Evolutionary conservation across 2,888 invertebrate genomes (phyloP).

Genomic region (Spilarctia lutea): DNA sequence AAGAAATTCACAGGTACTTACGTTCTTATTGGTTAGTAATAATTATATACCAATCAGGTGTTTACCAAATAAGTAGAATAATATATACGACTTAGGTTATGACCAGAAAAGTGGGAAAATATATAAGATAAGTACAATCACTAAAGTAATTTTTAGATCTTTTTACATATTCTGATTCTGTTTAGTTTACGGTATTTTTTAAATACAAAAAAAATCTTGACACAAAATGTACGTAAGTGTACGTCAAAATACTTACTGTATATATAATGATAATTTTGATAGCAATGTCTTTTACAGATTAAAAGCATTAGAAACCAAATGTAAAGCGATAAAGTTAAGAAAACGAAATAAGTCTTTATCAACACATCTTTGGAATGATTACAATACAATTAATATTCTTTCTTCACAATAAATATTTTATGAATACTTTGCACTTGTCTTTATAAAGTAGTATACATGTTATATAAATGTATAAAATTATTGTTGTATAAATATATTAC

Average conservation of each 20-base stretch:
- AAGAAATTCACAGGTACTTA: not conserved
- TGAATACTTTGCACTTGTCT: slow-evolving; percentile 44
- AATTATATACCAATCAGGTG: not conserved
- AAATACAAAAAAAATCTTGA: not conserved
- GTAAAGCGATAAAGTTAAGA: slow-evolving; percentile 25
- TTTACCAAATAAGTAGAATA: not conserved
- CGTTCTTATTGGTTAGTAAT: not conserved
- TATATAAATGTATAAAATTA: slow-evolving; percentile 48
- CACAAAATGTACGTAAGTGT: not conserved
- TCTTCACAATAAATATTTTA: slow-evolving; percentile 33
- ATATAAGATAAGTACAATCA: not conserved
- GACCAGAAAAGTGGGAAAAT: slow-evolving; percentile 41
- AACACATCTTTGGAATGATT: slow-evolving; percentile 82
- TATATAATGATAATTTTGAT: not conserved
- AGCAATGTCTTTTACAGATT: not conserved
- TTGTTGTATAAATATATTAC: slow-evolving; percentile 37
- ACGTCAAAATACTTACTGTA: not conserved
- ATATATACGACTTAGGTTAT: slow-evolving; percentile 30
- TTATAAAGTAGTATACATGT: slow-evolving; percentile 39
- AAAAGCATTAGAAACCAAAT: not conserved
- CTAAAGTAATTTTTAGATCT: too few relatives aligned
- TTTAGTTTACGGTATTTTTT: too few relatives aligned
- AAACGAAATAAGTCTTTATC: slow-evolving; percentile 63
- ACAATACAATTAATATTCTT: slow-evolving; percentile 57
- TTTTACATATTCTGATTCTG: not conserved